These are phyloP conservation scores for Triops cancriformis DNA, from an alignment of 1,140 invertebrate species.

Conservation along the genomic window DNA sequence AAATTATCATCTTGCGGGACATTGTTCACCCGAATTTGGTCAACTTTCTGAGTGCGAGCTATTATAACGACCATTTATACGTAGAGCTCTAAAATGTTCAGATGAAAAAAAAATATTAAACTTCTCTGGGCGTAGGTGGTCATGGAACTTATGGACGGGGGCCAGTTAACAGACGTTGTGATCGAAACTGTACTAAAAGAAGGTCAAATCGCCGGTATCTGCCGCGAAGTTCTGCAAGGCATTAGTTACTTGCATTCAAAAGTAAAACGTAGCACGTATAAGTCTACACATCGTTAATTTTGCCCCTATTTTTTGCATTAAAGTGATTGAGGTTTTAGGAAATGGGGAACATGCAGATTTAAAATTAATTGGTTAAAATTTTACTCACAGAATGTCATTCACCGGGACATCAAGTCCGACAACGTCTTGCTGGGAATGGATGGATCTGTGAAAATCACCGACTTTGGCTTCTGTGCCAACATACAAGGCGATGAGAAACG, in stretches of 20 bases:
- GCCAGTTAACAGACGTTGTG: conserved; percentile 92
- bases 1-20: conserved; percentile 87
- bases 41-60: conserved; percentile 90
- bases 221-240: conserved; percentile 82
- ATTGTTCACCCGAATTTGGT: conserved; percentile 94
- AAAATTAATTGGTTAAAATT: background rate
- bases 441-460: conserved; percentile 92
- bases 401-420: conserved; percentile 92
- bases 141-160: conserved; percentile 94
- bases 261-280: conserved; percentile 32
- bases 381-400: conserved; percentile 62
- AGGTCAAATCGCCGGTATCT: conserved; percentile 91
- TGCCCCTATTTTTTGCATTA: background rate
- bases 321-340: background rate
- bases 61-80: conserved; percentile 85
- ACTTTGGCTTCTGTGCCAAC: conserved; percentile 95
- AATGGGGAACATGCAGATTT: background rate
- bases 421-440: conserved; percentile 95
- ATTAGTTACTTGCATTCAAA: conserved; percentile 84
- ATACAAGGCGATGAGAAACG: conserved; percentile 85
- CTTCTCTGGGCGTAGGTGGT: conserved; percentile 40
- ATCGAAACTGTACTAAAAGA: conserved; percentile 97
- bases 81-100: conserved; percentile 41
- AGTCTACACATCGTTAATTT: background rate
- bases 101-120: background rate